Percentiles rank a stretch among this genome's conserved stretches.
Conservation (phyloP, 2,888 invertebrate genomes). For the Gastracanthus pulcherrimus region DNA sequence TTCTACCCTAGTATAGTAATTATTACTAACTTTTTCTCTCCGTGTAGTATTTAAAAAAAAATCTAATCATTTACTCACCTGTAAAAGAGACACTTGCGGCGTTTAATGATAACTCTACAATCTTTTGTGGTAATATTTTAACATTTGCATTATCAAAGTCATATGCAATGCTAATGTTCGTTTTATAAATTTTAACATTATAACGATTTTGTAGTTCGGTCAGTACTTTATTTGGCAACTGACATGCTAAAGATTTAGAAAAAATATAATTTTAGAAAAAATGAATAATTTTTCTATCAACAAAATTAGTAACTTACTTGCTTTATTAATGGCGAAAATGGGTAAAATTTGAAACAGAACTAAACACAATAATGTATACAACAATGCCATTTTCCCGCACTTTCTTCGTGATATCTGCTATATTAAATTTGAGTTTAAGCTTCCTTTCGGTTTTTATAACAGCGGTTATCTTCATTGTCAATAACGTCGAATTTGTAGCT, state of each 20-base stretch:
- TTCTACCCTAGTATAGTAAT: too few species aligned
- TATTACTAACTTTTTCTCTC: too few species aligned
- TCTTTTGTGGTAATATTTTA: background rate
- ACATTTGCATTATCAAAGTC: background rate
- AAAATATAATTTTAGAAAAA: too few species aligned
- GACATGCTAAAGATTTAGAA: constrained; percentile 14
- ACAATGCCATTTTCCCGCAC: background rate
- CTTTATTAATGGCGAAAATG: background rate
- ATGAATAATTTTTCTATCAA: background rate
- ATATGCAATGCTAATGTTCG: background rate
- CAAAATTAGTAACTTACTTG: background rate
- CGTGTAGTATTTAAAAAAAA: too few species aligned
- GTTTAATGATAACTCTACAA: background rate
- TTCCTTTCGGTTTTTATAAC: constrained; percentile 24
- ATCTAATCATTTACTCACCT: background rate
- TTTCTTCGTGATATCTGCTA: background rate
- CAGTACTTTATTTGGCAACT: background rate
- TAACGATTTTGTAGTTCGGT: background rate
- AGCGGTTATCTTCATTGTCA: background rate
- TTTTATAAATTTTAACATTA: background rate
- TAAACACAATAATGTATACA: background rate
- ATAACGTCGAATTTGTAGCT: background rate
- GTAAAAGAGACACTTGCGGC: background rate
- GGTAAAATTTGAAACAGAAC: background rate
- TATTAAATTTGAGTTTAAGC: background rate